Evolutionary conservation across 2,888 invertebrate species (phyloP), one percentile per base, ranked within the genome.

Genomic region (Xanthia togata): DNA sequence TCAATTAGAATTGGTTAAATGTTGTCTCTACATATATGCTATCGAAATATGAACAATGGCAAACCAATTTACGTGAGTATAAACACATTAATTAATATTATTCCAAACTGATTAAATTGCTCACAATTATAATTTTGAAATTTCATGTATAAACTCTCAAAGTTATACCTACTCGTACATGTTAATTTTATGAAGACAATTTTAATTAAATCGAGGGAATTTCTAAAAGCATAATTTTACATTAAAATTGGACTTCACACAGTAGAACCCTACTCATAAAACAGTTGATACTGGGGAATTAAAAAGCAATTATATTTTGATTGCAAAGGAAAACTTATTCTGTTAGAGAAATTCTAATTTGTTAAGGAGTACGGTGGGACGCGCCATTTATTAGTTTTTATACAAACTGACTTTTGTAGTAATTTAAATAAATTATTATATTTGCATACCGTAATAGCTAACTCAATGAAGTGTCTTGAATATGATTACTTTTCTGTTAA

Each of bases 261-360:
- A 62, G 65, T 69, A 63, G 41, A 68, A 77, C 75, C 69, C n/a
- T 70, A 71, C 70, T 76, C 69, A 75, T 73, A 74, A 79, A 84
- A 82, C 77, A 76, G 69, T 71, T 75, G 63, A 84, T 84, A 72
- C 82, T 70, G 70, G 50, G 47, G 76, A 82, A 84, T 82, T 86
- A 83, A 84, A 82, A 86, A 86, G 84, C 78, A 82, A 86, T 85
- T 85, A 86, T 62, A 81, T 79, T 77, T 85, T 85, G 78, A 87
- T 83, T 79, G 81, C 71, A 81, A 76, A 69, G 68, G 74, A 83
- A 78, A 78, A 86, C 78, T 73, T 83, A 77, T 76, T 86, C 79
- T 72, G 73, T 47, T 74, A 67, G 73, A 78, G 74, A 71, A 75
- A 75, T 63, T 74, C 47, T 60, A 77, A 69, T 76, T 80, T 60